Evolutionary conservation across 2,888 invertebrate genomes (phyloP), one percentile per base, ranked within the genome.

Genomic region (Lordiphosa andalusiaca): DNA sequence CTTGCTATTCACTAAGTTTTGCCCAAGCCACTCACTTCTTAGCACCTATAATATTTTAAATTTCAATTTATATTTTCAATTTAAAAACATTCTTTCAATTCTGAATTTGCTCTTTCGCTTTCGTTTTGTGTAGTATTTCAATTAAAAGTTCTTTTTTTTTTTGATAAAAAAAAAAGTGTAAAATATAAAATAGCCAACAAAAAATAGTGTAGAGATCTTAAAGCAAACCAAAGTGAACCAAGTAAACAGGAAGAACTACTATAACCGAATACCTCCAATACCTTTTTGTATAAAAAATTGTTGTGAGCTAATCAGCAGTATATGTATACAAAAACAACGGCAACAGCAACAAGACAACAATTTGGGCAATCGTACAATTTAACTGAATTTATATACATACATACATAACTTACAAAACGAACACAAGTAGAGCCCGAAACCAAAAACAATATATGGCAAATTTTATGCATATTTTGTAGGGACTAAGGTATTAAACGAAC

Each of bases 251-350:
- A 81, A 80, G 68, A 85, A 82, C 65, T 87, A 83, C 88, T 87
- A 88, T 88, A 87, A 88, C 87, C 88, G 85, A 87, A 87, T 88
- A 88, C 88, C 88, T 88, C 88, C 84, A 84, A 84, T 87, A 87
- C 89, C 89, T 89, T 85, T 84, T 55, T 70, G 62, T 74, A 84
- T 78, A 76, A 69, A 44, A 72, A 80, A 71, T 70, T 82, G 83
- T 85, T 82, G 81, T 80, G 80, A 85, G 47, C 53, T 56, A 48
- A 39, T 48, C 46, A 42, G 23, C 46, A 42, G 23, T 49, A 54
- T 51, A 67, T 55, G 62, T 42, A 69, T 51, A 55, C 41, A 37
- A 49, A 42, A 42, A 58, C 35, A 44, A 44, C 33, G 30, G 44
- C 44, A 44, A 44, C 30, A 42, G 55, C 35, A 44, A 44, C 33